Base-by-base conservation (phyloP, 2,113 vertebrate genomes). In the Laticauda colubrina region DNA sequence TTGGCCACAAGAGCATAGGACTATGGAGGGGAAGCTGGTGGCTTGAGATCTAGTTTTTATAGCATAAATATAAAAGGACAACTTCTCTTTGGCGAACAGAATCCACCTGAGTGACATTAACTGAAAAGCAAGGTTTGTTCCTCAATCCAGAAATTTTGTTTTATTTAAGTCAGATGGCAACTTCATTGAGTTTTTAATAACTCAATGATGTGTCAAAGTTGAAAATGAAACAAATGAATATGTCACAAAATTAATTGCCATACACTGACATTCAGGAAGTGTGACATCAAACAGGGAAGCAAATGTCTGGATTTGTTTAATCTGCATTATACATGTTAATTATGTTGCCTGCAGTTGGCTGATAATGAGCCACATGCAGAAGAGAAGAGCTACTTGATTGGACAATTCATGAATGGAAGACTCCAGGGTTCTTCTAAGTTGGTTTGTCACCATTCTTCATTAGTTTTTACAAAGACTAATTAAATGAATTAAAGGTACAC, bases 151-250 rank as follows among this genome's bases (percentile, higher is more conserved):
- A 89, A 85, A 61, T 87, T 87, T 87, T 64, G 20, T 89, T 64
- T 59, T 90, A 61, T 61, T 85, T n/a, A 90, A 90, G 90, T 93
- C 48, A 93, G 75, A 93, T 64, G 81, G 92, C 92, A 87, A 93
- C 23, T 93, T 90, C 92, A 93, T 93, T 93, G 61, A 87, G 87
- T 93, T 93, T 93, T 90, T 90, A 90, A 90, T 90, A 93, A 90
- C 88, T 85, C 55, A 93, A 48, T 64, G 89, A 93, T n/a, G 75
- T 93, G 92, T 64, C 92, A 90, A 90, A 26, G 89, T 81, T 93
- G 92, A 93, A 89, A 93, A 93, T 87, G 92, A 93, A 93, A 93
- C 92, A 93, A 93, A 93, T 93, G 92, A 93, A 93, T 90, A 90
- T 93, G 92, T 93, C 92, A 93, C 45, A 90, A 87, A 93, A 93